Evolutionary conservation across 1,140 invertebrate species (phyloP), one percentile per base, ranked within the genome.

Genomic region (Calosoma granatense): DNA sequence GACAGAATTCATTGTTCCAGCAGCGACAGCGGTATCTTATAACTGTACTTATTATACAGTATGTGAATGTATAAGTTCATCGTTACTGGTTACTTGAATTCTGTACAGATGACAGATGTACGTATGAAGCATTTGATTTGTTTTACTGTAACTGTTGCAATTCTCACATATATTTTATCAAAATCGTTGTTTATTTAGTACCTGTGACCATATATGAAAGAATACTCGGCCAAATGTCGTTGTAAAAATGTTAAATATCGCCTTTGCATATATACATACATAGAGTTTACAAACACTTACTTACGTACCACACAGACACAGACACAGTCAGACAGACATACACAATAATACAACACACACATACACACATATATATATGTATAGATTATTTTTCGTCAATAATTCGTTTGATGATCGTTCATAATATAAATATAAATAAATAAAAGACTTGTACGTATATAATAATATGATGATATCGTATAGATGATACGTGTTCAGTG

Each of bases 401-500:
- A 30, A 30, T 30, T 30, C 41, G 3, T 47, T 47, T 17, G 9
- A 12, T 47, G 26, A 36, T 36, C 26, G 26, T 36, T 36, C 26
- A 47, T 47, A 11, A 17, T 12, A 4, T 47, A 47, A 12, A 47
- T 47, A 47, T 47, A 47, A 12, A 47, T 12, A 47, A 47, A 11
- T 12, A 11, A 47, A 47, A 47, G 41, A 47, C 41, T 47, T 47
- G 41, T 17, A 47, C 15, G 41, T 17, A 47, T 11, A 12, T 30
- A 30, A 47, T 47, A 12, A 12, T 12, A 47, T 47, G n/a, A 36
- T 36, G 26, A 47, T 47, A 47, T 47, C 41, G 15, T 47, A 47
- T 47, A 47, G 41, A 11, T 47, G 41, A 47, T 47, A 47, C 41
- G 41, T 47, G 41, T 47, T 47, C 41, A 47, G 17, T 47, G 41